Base-by-base conservation (phyloP, 2,797 vertebrate species). In the Morus bassanus region DNA sequence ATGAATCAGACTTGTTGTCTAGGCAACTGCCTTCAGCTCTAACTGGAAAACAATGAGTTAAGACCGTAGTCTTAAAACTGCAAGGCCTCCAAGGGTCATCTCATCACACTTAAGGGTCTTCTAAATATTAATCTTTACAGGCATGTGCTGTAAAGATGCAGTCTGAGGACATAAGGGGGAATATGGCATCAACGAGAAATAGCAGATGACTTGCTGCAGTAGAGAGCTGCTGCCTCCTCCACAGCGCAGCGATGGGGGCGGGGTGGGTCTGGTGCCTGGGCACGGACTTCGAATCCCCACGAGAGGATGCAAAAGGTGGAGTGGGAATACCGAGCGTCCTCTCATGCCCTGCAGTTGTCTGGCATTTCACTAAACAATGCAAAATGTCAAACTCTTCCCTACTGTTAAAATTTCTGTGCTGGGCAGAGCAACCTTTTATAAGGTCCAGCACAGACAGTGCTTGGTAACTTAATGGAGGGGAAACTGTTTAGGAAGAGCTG, bases 1-100 rank as follows among this genome's bases (percentile, higher is more conserved):
- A 82, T 95, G 96, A 93, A 54, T 93, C 93, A 93, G 45, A 60
- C 72, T 53, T 68, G 96, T 96, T 96, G 96, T 83, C 95, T 89
- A 84, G 95, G 95, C 91, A 97, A 96, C 96, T 67, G 69, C 69
- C 54, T 94, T 53, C 67, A 30, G 83, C 75, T 85, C 53, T 33
- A 30, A 11, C 56, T 72, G 88, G 91, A 86, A 93, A 91, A 67
- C 1, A 13, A 64, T 6, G 74, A 93, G 93, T 87, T 89, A 79
- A 88, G 51, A 35, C 41, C 80, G 51, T 30, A 73, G 37, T 33
- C 50, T 59, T 31, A 45, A 56, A 45, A 13, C 53, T 27, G n/a
- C 1, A 7, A 87, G 60, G 41, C 50, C 80, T 84, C 78, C 85
- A 60, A 88, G 31, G 16, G 39, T 30, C 46, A 18, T 53, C 51